Percentiles rank a stretch among this genome's conserved stretches.
Conservation (phyloP, 2,888 invertebrate genomes). For the Andrena camellia region DNA sequence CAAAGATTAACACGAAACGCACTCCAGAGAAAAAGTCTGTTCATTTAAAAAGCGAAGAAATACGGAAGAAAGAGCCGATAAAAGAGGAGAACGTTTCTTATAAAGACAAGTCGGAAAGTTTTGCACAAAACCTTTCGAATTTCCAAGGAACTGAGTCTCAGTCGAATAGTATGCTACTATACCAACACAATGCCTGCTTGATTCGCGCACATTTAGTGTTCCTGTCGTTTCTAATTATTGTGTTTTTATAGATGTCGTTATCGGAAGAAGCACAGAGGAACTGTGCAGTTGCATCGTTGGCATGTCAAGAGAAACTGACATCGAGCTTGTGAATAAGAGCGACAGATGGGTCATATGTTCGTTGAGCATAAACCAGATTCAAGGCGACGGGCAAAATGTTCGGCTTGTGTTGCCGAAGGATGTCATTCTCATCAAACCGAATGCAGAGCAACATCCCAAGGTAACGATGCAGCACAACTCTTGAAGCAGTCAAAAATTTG, state of each 20-base stretch:
- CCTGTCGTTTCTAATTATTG: not conserved
- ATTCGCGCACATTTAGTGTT: not conserved
- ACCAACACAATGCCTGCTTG: conserved; percentile 3
- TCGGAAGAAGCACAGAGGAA: conserved; percentile 78
- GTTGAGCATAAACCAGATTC: conserved; percentile 75
- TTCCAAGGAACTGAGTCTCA: conserved; percentile 27
- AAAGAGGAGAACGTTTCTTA: conserved; percentile 59
- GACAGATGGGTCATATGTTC: conserved; percentile 80
- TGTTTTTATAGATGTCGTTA: conserved; percentile 70
- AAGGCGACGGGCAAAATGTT: conserved; percentile 79
- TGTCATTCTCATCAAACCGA: conserved; percentile 78
- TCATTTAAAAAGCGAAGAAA: conserved; percentile 32
- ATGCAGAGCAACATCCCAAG: conserved; percentile 74
- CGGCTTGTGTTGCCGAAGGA: conserved; percentile 75
- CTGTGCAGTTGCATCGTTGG: conserved; percentile 80
- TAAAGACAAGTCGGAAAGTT: conserved; percentile 25
- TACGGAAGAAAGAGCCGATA: conserved; percentile 34
- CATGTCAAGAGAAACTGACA: conserved; percentile 76
- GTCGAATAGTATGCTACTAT: conserved; percentile 49
- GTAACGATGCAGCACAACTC: conserved; percentile 59
- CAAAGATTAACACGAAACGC: conserved; percentile 6
- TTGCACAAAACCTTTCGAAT: conserved; percentile 22
- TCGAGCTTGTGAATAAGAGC: conserved; percentile 80
- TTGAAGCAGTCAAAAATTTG: not conserved
- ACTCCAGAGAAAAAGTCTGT: conserved; percentile 24